phyloP scores from a whole-genome alignment of 2,113 vertebrate species.

The Eurypyga helias region DNA sequence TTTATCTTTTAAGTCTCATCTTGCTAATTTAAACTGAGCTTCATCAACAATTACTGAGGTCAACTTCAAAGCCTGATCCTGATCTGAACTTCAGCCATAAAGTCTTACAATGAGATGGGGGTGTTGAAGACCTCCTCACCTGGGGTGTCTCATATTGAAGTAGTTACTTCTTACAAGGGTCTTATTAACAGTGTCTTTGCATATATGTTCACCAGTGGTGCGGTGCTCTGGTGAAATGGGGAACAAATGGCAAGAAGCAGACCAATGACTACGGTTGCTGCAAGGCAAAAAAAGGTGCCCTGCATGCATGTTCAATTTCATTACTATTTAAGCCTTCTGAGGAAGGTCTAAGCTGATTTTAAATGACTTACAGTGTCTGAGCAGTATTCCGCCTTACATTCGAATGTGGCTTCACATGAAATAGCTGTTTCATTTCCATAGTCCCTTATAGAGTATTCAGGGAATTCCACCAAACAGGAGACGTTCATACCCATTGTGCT shows the following conservation, averaged over 20 bases:
- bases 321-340: conserved; percentile 63
- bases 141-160: neutral
- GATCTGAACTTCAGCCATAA: neutral
- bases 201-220: neutral
- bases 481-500: conserved; percentile 19
- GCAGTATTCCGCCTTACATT: neutral
- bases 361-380: conserved; percentile 54
- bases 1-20: neutral
- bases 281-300: conserved; percentile 50
- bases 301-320: conserved; percentile 60
- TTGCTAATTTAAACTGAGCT: neutral
- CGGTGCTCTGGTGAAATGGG: conserved; percentile 44
- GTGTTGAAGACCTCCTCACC: neutral
- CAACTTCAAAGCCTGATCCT: neutral
- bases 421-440: conserved; percentile 36
- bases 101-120: neutral
- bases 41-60: neutral
- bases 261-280: neutral
- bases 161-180: neutral
- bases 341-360: conserved; percentile 57
- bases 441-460: neutral
- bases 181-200: neutral
- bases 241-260: conserved; percentile 49
- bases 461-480: neutral
- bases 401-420: neutral